These are phyloP conservation scores for Ophioderma brevispina DNA, from an alignment of 35 echinoderm and acorn worm species.

Conservation along the genomic window DNA sequence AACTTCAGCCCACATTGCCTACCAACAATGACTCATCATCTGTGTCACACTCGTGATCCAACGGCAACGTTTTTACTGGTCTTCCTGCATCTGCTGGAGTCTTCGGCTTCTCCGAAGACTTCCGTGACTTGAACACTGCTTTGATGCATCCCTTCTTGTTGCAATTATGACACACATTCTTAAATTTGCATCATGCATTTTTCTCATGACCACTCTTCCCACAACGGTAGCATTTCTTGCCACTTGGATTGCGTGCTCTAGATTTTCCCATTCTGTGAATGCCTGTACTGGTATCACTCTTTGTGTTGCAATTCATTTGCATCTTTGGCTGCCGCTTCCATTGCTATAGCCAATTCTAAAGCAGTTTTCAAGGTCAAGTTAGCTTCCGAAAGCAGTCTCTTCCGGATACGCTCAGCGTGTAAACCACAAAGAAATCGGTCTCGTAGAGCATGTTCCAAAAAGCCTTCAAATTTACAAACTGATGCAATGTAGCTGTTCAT, in stretches of 20 bases:
- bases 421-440: constrained; percentile 65
- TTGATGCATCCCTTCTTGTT: constrained; percentile 27
- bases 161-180: constrained; percentile 15
- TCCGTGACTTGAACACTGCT: background rate
- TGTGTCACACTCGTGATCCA: background rate
- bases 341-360: constrained; percentile 14
- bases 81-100: background rate
- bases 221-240: background rate
- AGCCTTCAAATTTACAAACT: constrained; percentile 37
- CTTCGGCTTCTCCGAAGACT: background rate
- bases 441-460: constrained; percentile 38
- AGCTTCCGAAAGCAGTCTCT: constrained; percentile 40
- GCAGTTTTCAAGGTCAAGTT: constrained; percentile 40
- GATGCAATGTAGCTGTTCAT: constrained; percentile 31
- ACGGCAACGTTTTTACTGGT: no score
- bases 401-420: constrained; percentile 26
- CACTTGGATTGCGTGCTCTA: background rate
- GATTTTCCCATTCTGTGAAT: background rate
- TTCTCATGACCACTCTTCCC: constrained; percentile 5
- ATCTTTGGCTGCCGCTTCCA: constrained; percentile 43
- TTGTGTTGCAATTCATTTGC: background rate
- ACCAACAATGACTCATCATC: constrained; percentile 1
- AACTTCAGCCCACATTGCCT: background rate
- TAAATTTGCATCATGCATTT: constrained; percentile 12
- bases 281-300: background rate